These are phyloP conservation scores for Caiman crocodilus DNA, from an alignment of 2,797 vertebrate genomes.

Conservation along the genomic window DNA sequence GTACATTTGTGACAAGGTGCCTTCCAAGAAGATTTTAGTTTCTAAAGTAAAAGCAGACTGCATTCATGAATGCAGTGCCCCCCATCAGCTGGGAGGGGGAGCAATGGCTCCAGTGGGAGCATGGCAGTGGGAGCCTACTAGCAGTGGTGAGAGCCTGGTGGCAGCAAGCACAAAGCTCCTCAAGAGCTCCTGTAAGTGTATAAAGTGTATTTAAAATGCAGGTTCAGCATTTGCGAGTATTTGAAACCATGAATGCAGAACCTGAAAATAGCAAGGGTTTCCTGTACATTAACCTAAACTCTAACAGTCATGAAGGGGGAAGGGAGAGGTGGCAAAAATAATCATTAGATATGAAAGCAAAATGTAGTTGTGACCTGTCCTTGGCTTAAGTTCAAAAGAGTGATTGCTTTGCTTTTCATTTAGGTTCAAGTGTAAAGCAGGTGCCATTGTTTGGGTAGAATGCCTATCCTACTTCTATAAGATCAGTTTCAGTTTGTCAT, in stretches of 20 bases:
- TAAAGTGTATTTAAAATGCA: too few relatives aligned
- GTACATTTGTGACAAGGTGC: not conserved
- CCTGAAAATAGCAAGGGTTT: not conserved
- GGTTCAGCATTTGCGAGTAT: too few relatives aligned
- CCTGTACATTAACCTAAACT: not conserved
- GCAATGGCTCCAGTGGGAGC: too few relatives aligned
- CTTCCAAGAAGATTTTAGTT: not conserved
- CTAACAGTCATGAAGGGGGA: not conserved
- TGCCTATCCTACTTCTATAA: not conserved
- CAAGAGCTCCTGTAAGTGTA: too few relatives aligned
- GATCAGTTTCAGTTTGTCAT: not conserved
- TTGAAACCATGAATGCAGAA: too few relatives aligned
- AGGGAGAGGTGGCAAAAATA: not conserved
- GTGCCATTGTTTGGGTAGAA: not conserved
- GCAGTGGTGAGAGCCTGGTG: too few relatives aligned
- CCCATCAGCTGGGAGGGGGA: too few relatives aligned
- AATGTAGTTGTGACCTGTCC: not conserved
- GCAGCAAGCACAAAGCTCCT: too few relatives aligned
- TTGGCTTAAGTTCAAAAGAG: not conserved
- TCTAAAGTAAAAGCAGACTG: not conserved
- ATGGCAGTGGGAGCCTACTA: too few relatives aligned
- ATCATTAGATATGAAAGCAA: not conserved
- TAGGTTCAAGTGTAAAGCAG: not conserved
- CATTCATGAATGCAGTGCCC: too few relatives aligned
- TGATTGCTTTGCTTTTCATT: not conserved